Evolutionary conservation across 2,797 vertebrate genomes (phyloP).

Genomic region (Microcaecilia unicolor): DNA sequence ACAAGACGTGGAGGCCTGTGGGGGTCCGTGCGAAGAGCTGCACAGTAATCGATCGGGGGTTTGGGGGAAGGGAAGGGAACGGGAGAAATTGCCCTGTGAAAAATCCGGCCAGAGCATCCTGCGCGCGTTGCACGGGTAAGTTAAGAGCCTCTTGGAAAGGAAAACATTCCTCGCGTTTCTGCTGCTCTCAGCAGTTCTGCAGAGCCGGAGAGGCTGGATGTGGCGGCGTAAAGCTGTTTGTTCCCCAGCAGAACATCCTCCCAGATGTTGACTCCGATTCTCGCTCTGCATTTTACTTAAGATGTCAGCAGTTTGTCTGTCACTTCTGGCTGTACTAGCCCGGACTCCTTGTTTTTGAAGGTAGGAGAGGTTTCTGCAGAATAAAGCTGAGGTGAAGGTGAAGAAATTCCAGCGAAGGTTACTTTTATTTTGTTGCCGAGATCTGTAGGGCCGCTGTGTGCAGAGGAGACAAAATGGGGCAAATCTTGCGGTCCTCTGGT

Average conservation of each 20-base stretch:
- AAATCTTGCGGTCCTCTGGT: conserved; percentile 4
- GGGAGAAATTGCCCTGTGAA: too few relatives aligned
- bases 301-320: too few relatives aligned
- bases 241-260: conserved; percentile 4
- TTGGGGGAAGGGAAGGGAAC: not conserved
- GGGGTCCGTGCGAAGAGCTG: too few relatives aligned
- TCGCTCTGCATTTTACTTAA: conserved; percentile 11
- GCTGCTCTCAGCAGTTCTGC: conserved; percentile 3
- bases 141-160: not conserved
- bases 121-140: conserved; percentile 33
- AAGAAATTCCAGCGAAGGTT: too few relatives aligned
- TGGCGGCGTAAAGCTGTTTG: conserved; percentile 2
- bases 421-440: too few relatives aligned
- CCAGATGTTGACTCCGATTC: conserved; percentile 16
- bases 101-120: conserved; percentile 9
- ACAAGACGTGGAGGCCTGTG: too few relatives aligned
- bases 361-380: conserved; percentile 39
- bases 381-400: too few relatives aligned
- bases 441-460: too few relatives aligned
- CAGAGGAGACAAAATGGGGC: conserved; percentile 13
- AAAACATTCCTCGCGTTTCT: conserved; percentile 1
- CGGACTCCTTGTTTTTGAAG: conserved; percentile 24
- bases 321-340: not conserved
- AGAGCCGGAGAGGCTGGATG: conserved; percentile 9
- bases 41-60: too few relatives aligned